Percentiles rank a stretch among this genome's conserved stretches.
Conservation (phyloP, 2,797 vertebrate species). For the Pogonophryne albipinna region DNA sequence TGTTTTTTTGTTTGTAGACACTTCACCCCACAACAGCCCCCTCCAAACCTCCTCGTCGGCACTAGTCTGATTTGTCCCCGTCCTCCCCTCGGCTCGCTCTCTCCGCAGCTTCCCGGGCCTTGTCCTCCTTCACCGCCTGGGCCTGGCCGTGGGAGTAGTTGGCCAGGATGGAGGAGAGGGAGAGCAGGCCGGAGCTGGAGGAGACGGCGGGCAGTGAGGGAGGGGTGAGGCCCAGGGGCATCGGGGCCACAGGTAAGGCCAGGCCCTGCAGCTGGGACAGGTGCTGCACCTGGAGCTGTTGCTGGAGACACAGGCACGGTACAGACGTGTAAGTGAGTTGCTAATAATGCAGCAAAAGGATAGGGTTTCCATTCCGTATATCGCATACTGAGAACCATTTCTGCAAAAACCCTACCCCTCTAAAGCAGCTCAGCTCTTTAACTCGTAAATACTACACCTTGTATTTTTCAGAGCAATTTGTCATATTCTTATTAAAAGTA, state of each 20-base stretch:
- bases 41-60: conserved; percentile 38
- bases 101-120: conserved; percentile 88
- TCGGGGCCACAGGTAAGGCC: conserved; percentile 92
- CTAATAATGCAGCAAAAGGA: neutral
- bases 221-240: conserved; percentile 94
- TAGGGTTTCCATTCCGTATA: too few species aligned
- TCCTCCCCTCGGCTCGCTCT: conserved; percentile 89
- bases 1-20: conserved; percentile 11
- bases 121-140: conserved; percentile 95
- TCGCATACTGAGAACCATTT: too few species aligned
- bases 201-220: conserved; percentile 91
- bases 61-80: conserved; percentile 95
- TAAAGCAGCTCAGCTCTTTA: too few species aligned
- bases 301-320: conserved; percentile 82
- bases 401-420: too few species aligned
- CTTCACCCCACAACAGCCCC: neutral
- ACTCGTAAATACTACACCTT: too few species aligned
- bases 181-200: conserved; percentile 93
- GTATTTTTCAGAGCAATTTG: too few species aligned
- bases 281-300: conserved; percentile 99
- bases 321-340: neutral
- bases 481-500: too few species aligned
- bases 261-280: conserved; percentile 98
- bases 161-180: conserved; percentile 94
- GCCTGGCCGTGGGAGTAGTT: conserved; percentile 90